Evolutionary conservation across 2,113 vertebrate species (phyloP), one percentile per base, ranked within the genome.

Genomic region (Terrapene triunguis): DNA sequence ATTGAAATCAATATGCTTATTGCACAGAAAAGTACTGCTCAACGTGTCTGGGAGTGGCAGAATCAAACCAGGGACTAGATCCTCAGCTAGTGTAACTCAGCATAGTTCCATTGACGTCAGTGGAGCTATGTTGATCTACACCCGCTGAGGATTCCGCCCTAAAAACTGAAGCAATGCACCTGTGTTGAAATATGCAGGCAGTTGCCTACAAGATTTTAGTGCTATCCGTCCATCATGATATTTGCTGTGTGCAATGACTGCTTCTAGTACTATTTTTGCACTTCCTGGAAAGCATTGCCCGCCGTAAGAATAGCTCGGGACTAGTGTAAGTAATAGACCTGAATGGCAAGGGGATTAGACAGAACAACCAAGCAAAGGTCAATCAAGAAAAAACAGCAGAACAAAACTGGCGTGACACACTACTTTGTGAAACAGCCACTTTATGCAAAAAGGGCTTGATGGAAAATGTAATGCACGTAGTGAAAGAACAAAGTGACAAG

Each of bases 391-490:
- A 93, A 84, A 89, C 83, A 50, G 16, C 14, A 57, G 42, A 72
- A 29, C 48, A 47, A 88, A 93, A 53, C 29, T 29, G 29, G 51
- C 74, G 35, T 95, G 88, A 76, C 79, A 95, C 89, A 85, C 81
- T 89, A 17, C 82, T 84, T 27, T 42, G 38, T 94, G 32, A 42
- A 90, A 87, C 85, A 94, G 82, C 89, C 76, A 55, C 72, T 89
- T 90, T 54, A 93, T 96, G 89, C 74, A 92, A 76, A 88, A 90
- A 76, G 48, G 80, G 79, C 57, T 95, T 92, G 87, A 92, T 92
- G 86, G 89, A 88, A 94, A 94, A 85, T 27, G 81, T n/a, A 95
- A 96, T 83, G 69, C 53, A 59, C 92, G 96, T 94, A 59, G 84
- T 96, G 92, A 92, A 96, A 96, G 88, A 93, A 35, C 54, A 84